These are phyloP conservation scores for Drosophila mayri DNA, from an alignment of 1,140 invertebrate species.

Conservation along the genomic window DNA sequence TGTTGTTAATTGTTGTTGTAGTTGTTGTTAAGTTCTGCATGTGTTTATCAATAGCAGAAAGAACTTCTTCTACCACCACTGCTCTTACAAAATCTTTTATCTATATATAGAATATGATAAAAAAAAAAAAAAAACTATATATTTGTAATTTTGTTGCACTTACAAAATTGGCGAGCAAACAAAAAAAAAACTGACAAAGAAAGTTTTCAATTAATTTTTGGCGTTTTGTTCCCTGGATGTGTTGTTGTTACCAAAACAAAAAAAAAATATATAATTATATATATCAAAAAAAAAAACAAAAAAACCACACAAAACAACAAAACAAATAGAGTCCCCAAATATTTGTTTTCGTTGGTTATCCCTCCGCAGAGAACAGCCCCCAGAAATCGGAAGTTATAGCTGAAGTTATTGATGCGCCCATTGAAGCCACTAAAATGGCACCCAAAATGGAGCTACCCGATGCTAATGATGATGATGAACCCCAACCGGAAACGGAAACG, in stretches of 20 bases:
- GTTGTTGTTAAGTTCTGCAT: conserved; percentile 57
- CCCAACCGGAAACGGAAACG: neutral
- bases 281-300: conserved; percentile 13
- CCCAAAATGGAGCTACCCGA: conserved; percentile 62
- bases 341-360: conserved; percentile 75
- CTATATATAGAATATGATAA: neutral
- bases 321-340: conserved; percentile 62
- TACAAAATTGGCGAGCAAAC: conserved; percentile 40
- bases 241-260: conserved; percentile 53
- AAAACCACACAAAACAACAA: conserved; percentile 44
- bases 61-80: conserved; percentile 6
- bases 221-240: conserved; percentile 82
- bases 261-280: neutral
- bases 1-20: conserved; percentile 43
- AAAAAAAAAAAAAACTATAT: conserved; percentile 1
- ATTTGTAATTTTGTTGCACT: conserved; percentile 57
- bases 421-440: conserved; percentile 11
- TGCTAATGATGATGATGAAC: conserved; percentile 31
- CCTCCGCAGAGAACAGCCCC: conserved; percentile 60
- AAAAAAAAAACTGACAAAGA: conserved; percentile 34
- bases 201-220: conserved; percentile 79
- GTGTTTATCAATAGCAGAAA: conserved; percentile 68
- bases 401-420: conserved; percentile 5
- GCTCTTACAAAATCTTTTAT: conserved; percentile 8
- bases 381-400: neutral